Evolutionary conservation across 2,888 invertebrate genomes (phyloP), one percentile per base, ranked within the genome.

Genomic region (Elysia crispata): DNA sequence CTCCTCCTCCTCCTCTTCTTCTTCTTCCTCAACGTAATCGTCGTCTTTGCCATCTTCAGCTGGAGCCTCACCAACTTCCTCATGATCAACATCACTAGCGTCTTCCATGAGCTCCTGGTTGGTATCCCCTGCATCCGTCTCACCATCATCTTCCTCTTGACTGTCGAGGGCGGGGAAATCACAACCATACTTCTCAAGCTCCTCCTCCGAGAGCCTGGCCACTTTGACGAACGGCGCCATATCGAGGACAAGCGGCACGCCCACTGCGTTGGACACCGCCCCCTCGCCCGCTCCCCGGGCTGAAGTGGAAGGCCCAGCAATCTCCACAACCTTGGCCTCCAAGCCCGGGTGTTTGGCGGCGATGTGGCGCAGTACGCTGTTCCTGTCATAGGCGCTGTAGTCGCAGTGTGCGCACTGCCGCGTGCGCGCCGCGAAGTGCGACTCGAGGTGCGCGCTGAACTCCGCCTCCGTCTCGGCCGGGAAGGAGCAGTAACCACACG

Each of bases 401-500:
- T 83, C 79, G 31, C 88, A 89, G 76, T 87, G 85, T 5, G 83
- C 85, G 82, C 88, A 89, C 50, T 85, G 84, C 70, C 79, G 87
- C 11, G 82, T 83, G 28, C 85, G 76, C 11, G 83, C 82, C 23
- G 79, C 83, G 30, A 87, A 81, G 76, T 88, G 88, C n/a, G 81
- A 79, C 23, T 84, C 83, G 28, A 86, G 83, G 75, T 88, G 88
- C 0, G 57, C 33, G 33, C 85, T 86, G 60, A 87, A 86, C 49
- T 87, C 87, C 13, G 80, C 79, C 18, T 85, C 84, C 76, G 84
- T 83, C 1, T 75, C 66, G 8, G 86, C 85, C 28, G 85, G 73
- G 41, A 85, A 88, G 0, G 83, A 77, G 80, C 88, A 88, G 79
- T 85, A 87, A 0, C 87, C 86, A 82, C 88, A 88, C 64, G 85